phyloP scores from a whole-genome alignment of 1,140 invertebrate species.

The Cyclargus thomasi region DNA sequence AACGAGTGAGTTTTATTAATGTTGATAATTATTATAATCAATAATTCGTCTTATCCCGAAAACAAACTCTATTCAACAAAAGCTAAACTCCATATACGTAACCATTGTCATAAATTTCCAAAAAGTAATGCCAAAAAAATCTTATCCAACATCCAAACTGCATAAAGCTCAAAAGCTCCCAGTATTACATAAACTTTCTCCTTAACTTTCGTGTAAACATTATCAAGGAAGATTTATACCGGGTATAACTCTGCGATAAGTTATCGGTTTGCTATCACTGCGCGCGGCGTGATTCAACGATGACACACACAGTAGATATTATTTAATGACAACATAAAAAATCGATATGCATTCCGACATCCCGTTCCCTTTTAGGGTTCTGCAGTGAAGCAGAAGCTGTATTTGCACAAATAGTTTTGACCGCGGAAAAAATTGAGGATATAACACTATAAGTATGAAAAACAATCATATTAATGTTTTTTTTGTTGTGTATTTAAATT shows the following conservation, averaged over 20 bases:
- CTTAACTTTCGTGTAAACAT: not conserved
- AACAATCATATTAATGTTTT: too few species aligned
- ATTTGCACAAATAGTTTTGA: too few species aligned
- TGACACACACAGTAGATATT: constrained; percentile 13
- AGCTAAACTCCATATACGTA: too few species aligned
- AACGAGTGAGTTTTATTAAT: too few species aligned
- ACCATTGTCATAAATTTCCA: too few species aligned
- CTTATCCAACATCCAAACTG: not conserved
- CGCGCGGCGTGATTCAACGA: not conserved
- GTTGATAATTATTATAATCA: too few species aligned
- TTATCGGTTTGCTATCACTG: not conserved
- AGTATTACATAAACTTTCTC: not conserved
- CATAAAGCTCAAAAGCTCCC: not conserved
- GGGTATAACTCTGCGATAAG: constrained; percentile 1
- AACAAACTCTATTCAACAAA: too few species aligned
- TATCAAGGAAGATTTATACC: not conserved
- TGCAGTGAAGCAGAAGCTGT: not conserved
- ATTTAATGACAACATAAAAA: constrained; percentile 15
- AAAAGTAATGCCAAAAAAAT: too few species aligned
- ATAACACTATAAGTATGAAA: too few species aligned
- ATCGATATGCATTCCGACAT: constrained; percentile 14
- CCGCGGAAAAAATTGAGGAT: too few species aligned
- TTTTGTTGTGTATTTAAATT: too few species aligned
- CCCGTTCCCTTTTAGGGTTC: constrained; percentile 14
- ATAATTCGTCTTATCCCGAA: too few species aligned